Evolutionary conservation across 2,797 vertebrate genomes (phyloP).

Genomic region (Pangasius mekongensis): DNA sequence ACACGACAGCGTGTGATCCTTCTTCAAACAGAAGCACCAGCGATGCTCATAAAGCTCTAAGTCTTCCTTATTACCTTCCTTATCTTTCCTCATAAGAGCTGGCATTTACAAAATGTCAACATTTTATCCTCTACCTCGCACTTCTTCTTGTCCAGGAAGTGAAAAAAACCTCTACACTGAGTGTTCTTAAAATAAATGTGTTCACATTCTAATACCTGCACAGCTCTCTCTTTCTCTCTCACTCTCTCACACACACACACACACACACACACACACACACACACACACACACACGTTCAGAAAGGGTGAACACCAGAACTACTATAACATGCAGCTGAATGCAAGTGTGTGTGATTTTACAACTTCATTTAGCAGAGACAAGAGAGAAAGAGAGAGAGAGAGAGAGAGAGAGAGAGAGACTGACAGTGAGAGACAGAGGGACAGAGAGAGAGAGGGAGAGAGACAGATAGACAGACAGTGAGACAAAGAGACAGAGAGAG

Average conservation of each 20-base stretch:
- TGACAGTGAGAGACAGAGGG: too few species aligned
- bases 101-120: slow-evolving; percentile 55
- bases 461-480: too few species aligned
- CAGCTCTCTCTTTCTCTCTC: not conserved
- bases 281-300: not conserved
- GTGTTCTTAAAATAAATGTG: not conserved
- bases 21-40: slow-evolving; percentile 21
- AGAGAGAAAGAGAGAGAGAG: too few species aligned
- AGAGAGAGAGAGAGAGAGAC: too few species aligned
- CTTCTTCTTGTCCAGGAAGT: not conserved
- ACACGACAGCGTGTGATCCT: not conserved
- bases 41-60: slow-evolving; percentile 22
- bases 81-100: slow-evolving; percentile 44
- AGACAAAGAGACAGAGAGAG: not conserved
- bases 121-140: slow-evolving; percentile 10
- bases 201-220: not conserved
- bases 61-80: slow-evolving; percentile 25
- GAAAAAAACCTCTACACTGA: not conserved
- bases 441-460: too few species aligned
- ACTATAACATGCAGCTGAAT: not conserved
- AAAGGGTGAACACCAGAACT: too few species aligned
- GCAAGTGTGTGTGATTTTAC: too few species aligned
- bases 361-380: too few species aligned
- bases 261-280: not conserved
- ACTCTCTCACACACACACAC: too few species aligned